A percentile compares a stretch with the other conserved stretches of the same genome.
Evolutionary conservation across 2,888 invertebrate genomes (phyloP).

Genomic region (Pterostichus madidus): DNA sequence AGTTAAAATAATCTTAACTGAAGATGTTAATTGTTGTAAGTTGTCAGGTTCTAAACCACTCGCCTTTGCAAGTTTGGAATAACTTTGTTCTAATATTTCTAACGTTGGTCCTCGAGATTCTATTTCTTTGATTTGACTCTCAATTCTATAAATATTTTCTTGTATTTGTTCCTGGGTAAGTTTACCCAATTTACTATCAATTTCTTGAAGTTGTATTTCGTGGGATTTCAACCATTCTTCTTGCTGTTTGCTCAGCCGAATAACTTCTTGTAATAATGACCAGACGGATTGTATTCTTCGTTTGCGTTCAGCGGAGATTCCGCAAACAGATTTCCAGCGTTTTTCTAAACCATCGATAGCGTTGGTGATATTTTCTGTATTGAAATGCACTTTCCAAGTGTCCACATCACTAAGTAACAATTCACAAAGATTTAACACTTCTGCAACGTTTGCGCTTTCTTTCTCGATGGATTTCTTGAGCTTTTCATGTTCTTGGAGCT

Average conservation of each 20-base stretch:
- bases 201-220: slow-evolving; percentile 81
- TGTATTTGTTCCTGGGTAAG: slow-evolving; percentile 80
- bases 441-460: slow-evolving; percentile 88
- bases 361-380: slow-evolving; percentile 83
- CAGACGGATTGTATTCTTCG: slow-evolving; percentile 82
- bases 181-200: slow-evolving; percentile 82
- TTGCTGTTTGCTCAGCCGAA: slow-evolving; percentile 79
- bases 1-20: slow-evolving; percentile 80
- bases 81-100: slow-evolving; percentile 84
- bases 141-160: slow-evolving; percentile 80
- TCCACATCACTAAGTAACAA: slow-evolving; percentile 87
- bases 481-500: slow-evolving; percentile 85
- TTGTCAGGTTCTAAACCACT: slow-evolving; percentile 85
- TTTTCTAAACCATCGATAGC: slow-evolving; percentile 87
- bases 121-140: slow-evolving; percentile 79
- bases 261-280: slow-evolving; percentile 81
- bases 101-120: slow-evolving; percentile 80
- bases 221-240: slow-evolving; percentile 83
- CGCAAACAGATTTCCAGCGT: slow-evolving; percentile 89
- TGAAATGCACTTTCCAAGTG: slow-evolving; percentile 85
- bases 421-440: slow-evolving; percentile 89
- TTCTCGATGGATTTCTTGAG: slow-evolving; percentile 87
- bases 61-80: slow-evolving; percentile 84
- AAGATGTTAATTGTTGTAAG: slow-evolving; percentile 82
- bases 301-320: slow-evolving; percentile 85